Conservation (phyloP, 2,797 vertebrate species). For the Novumbra hubbsi region DNA sequence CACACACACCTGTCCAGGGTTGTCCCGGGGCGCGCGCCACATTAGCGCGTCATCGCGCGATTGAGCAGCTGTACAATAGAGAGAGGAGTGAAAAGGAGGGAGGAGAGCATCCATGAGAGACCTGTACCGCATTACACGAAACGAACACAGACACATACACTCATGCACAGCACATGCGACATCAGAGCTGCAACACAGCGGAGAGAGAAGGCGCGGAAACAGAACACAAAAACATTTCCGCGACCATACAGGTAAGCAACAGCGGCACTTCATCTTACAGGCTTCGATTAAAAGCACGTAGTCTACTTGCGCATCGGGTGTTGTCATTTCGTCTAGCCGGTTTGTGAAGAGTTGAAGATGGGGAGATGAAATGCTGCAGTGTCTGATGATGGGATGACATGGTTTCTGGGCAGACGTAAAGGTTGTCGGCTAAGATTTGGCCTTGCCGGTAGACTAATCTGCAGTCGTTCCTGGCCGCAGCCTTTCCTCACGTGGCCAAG, state of each 20-base stretch:
- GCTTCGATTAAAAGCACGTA: conserved; percentile 14
- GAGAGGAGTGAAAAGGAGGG: conserved; percentile 27
- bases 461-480: conserved; percentile 35
- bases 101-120: conserved; percentile 31
- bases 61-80: background rate
- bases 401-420: conserved; percentile 10
- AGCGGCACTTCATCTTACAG: background rate
- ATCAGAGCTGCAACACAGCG: conserved; percentile 44
- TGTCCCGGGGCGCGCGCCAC: conserved; percentile 20
- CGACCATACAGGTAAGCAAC: conserved; percentile 60
- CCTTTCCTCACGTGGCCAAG: conserved; percentile 30
- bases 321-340: conserved; percentile 30
- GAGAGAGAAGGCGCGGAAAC: conserved; percentile 34
- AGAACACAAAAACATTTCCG: conserved; percentile 9
- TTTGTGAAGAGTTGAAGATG: conserved; percentile 1
- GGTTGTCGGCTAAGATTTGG: conserved; percentile 13
- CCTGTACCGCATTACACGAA: conserved; percentile 42
- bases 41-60: too few relatives aligned
- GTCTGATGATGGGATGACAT: conserved; percentile 8
- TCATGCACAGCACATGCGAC: conserved; percentile 33
- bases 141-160: conserved; percentile 3
- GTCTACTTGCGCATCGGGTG: conserved; percentile 51
- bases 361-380: background rate
- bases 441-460: conserved; percentile 27
- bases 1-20: conserved; percentile 38